phyloP scores from a whole-genome alignment of 1,140 invertebrate species.

The Cylas formicarius region DNA sequence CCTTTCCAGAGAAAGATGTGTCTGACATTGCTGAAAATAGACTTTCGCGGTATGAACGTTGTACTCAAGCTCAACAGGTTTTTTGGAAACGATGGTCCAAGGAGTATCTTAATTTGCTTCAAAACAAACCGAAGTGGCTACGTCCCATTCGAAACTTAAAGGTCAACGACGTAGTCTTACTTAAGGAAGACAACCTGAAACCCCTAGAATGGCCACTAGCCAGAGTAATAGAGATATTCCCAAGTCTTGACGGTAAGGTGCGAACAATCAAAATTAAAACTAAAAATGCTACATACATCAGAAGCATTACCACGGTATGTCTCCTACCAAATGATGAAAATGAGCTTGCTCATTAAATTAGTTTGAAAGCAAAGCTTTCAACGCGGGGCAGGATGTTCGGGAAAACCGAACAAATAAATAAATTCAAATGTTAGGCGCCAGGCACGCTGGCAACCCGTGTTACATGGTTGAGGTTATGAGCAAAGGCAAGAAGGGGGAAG shows the following conservation, averaged over 20 bases:
- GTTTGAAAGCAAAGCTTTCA: too few species aligned
- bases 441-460: too few species aligned
- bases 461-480: too few species aligned
- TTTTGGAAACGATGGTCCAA: slow-evolving; percentile 23
- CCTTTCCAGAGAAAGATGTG: slow-evolving; percentile 21
- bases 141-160: background rate
- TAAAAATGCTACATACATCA: too few species aligned
- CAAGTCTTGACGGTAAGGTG: slow-evolving; percentile 37
- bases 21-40: slow-evolving; percentile 15
- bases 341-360: too few species aligned
- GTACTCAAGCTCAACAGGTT: slow-evolving; percentile 13
- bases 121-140: slow-evolving; percentile 33
- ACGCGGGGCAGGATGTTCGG: too few species aligned
- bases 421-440: too few species aligned
- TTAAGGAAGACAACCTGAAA: slow-evolving; percentile 35
- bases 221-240: slow-evolving; percentile 33
- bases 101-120: slow-evolving; percentile 32
- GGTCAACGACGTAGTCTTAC: slow-evolving; percentile 29
- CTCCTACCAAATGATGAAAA: too few species aligned
- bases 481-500: too few species aligned
- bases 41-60: slow-evolving; percentile 22
- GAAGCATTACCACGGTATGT: too few species aligned
- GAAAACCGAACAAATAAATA: too few species aligned
- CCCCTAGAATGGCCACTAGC: slow-evolving; percentile 38
- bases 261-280: slow-evolving; percentile 37